Base-by-base conservation (phyloP, 2,888 invertebrate species). In the Sipha maydis region DNA sequence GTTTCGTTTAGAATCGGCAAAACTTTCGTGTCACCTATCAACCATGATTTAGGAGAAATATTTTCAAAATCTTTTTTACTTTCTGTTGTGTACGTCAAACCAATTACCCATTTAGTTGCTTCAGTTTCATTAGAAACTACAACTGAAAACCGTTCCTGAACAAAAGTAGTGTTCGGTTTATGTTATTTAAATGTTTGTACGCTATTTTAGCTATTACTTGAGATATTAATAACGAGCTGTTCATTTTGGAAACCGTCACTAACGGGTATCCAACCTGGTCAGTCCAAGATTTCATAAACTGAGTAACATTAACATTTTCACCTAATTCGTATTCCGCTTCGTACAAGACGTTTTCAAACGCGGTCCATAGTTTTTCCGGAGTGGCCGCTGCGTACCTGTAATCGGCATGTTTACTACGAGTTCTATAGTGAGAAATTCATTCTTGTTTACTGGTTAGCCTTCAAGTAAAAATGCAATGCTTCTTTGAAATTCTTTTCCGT, bases 211-310 rank as follows among this genome's bases (percentile, higher is more conserved):
- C 7, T 19, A 0, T 91, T 76, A 93, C 94, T 92, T 94, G 94
- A 90, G 92, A 92, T 38, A 94, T 91, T 19, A 91, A 92, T 2
- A 93, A 92, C 0, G 91, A 90, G 3, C 92, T 90, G 89, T 94
- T 80, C 1, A 3, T 92, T 90, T 94, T 92, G 0, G 91, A 92
- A 0, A 95, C 93, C 0, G 93, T 93, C 4, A 96, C 92, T 0
- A 95, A 92, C 0, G 96, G 96, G 91, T 94, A 95, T 0, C 95
- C 95, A 0, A 94, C 93, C 91, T 96, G 95, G 28, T 94, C 93
- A 0, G 95, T 95, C 96, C 96, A 96, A 0, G 94, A 93, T 91
- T 95, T 94, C 94, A 96, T 95, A 89, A 96, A 93, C 0, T 96
- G 94, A 0, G 94, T 71, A 21, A 89, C 34, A 2, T 94, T 28